Percentiles rank a stretch among this genome's conserved stretches.
Conservation (phyloP, 2,797 vertebrate species). For the Microctenopoma stevenorrisi region DNA sequence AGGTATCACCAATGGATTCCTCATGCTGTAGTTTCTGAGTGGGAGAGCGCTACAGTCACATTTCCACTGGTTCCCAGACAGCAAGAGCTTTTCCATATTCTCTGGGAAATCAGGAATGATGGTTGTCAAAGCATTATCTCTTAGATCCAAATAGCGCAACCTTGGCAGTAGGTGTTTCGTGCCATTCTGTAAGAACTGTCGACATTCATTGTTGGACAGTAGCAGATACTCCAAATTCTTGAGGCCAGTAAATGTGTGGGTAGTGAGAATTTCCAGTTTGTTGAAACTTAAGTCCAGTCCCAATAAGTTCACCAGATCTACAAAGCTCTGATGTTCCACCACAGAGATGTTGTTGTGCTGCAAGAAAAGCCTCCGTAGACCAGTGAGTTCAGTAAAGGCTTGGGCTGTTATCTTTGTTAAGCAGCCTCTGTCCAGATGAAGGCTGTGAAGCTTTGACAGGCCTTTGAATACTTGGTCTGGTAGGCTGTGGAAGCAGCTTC, state of each 20-base stretch:
- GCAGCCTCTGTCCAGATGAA: constrained; percentile 93
- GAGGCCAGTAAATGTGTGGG: constrained; percentile 86
- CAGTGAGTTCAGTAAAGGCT: constrained; percentile 88
- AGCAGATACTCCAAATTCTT: constrained; percentile 93
- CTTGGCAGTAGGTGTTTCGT: constrained; percentile 81
- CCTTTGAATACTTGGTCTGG: constrained; percentile 90
- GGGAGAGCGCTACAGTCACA: constrained; percentile 88
- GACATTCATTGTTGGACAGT: constrained; percentile 88
- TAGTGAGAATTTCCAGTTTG: constrained; percentile 83
- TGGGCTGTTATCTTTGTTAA: constrained; percentile 83
- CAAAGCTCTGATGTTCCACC: constrained; percentile 89
- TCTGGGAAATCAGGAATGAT: constrained; percentile 79
- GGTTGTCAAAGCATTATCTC: constrained; percentile 86
- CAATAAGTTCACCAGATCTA: constrained; percentile 85
- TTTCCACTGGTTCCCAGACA: constrained; percentile 93
- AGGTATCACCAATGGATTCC: constrained; percentile 84
- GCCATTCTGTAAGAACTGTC: constrained; percentile 77
- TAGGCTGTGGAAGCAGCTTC: constrained; percentile 89
- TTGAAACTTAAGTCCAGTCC: constrained; percentile 93
- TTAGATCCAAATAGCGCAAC: constrained; percentile 89
- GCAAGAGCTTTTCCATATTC: constrained; percentile 89
- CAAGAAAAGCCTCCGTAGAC: constrained; percentile 92
- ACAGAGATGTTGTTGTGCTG: constrained; percentile 87
- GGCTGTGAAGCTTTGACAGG: constrained; percentile 91
- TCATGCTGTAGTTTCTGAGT: constrained; percentile 87